Evolutionary conservation across 2,797 vertebrate genomes (phyloP).

Genomic region (Pipistrellus kuhlii): DNA sequence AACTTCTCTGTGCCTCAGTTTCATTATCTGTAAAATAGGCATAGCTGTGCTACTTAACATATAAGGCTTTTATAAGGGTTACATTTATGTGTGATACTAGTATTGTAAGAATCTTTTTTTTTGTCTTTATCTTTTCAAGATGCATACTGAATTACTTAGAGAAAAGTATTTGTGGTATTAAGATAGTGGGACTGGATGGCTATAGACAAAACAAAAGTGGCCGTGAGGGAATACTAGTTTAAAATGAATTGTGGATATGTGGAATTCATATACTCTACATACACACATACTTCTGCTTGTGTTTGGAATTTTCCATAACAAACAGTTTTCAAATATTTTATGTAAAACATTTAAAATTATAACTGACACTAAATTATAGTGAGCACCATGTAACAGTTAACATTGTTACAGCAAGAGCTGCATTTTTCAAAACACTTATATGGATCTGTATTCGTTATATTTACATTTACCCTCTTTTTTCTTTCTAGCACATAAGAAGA

Average conservation of each 20-base stretch:
- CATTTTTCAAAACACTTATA: conserved; percentile 2
- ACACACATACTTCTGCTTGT: background rate
- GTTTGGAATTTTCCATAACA: conserved; percentile 40
- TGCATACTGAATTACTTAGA: background rate
- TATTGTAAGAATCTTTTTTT: background rate
- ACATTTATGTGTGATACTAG: background rate
- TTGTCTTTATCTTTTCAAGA: conserved; percentile 14
- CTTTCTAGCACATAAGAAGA: background rate
- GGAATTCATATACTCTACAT: background rate
- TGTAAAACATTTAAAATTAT: conserved; percentile 49
- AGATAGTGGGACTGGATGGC: background rate
- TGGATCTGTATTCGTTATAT: background rate
- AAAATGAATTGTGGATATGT: background rate
- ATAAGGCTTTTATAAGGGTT: background rate
- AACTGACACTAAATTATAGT: background rate
- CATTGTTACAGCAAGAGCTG: background rate
- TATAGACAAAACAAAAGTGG: conserved; percentile 19
- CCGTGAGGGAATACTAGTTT: background rate
- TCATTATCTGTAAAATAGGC: background rate
- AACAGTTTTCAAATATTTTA: conserved; percentile 9
- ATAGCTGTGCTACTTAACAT: background rate
- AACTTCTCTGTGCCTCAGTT: background rate
- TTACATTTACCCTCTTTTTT: conserved; percentile 5
- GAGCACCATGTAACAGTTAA: background rate
- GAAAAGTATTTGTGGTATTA: conserved; percentile 17